Conservation (phyloP, 2,888 invertebrate genomes). For the Drosophila acutilabella region DNA sequence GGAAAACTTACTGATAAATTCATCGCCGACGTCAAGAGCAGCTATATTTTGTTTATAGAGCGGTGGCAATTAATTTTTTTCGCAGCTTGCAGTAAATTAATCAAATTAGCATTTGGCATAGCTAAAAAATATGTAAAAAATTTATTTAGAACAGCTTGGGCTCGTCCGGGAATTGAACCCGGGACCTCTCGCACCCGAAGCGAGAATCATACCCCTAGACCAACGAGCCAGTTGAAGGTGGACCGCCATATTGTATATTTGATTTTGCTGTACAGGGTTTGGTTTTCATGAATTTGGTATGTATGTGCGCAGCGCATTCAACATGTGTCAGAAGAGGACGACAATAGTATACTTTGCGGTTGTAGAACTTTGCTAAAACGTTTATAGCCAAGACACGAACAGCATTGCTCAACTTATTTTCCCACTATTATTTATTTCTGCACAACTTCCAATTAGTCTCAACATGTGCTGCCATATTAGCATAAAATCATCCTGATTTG, state of each 20-base stretch:
- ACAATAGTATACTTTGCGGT: slow-evolving; percentile 11
- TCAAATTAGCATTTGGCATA: slow-evolving; percentile 16
- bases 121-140: slow-evolving; percentile 42
- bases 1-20: slow-evolving; percentile 35
- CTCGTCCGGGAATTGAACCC: slow-evolving; percentile 85
- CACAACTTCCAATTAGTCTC: too few relatives aligned
- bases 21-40: slow-evolving; percentile 27
- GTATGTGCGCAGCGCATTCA: slow-evolving; percentile 26
- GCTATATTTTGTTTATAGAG: slow-evolving; percentile 39
- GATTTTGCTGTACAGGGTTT: slow-evolving; percentile 30
- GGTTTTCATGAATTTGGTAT: slow-evolving; percentile 1
- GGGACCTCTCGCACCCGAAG: slow-evolving; percentile 85
- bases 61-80: slow-evolving; percentile 9
- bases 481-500: too few relatives aligned
- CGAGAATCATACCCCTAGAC: slow-evolving; percentile 85
- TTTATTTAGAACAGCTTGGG: slow-evolving; percentile 61
- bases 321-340: slow-evolving; percentile 46
- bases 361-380: slow-evolving; percentile 23
- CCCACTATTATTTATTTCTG: background rate
- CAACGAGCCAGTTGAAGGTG: slow-evolving; percentile 81
- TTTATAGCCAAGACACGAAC: slow-evolving; percentile 20
- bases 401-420: background rate
- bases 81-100: slow-evolving; percentile 13
- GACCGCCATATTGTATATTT: slow-evolving; percentile 59
- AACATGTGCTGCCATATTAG: too few relatives aligned